Evolutionary conservation across 2,888 invertebrate species (phyloP).

Genomic region (Ophioninae sp.): DNA sequence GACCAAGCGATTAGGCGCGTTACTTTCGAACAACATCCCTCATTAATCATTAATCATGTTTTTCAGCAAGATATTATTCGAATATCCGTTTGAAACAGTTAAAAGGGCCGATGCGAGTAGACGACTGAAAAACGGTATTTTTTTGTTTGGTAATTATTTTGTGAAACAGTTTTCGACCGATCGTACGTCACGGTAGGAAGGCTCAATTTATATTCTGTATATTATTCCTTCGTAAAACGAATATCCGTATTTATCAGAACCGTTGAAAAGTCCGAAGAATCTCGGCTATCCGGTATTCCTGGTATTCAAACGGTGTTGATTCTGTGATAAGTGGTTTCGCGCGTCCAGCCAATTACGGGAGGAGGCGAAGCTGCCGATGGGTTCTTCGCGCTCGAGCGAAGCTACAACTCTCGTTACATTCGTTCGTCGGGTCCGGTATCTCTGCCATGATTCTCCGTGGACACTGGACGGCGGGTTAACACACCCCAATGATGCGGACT

Average conservation of each 20-base stretch:
- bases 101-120: not conserved
- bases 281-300: not conserved
- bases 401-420: constrained; percentile 79
- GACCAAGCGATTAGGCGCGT: not conserved
- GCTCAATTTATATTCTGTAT: not conserved
- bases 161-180: no score
- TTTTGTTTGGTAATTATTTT: no score
- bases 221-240: not conserved
- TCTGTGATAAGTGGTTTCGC: constrained; percentile 58
- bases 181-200: no score
- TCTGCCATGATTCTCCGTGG: constrained; percentile 41
- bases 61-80: not conserved
- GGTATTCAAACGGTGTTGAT: constrained; percentile 52
- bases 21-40: not conserved
- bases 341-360: constrained; percentile 56
- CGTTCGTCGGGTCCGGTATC: constrained; percentile 70
- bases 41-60: not conserved
- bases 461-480: constrained; percentile 69
- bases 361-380: constrained; percentile 73
- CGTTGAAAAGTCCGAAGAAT: not conserved
- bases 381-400: constrained; percentile 65
- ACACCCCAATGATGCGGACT: constrained; percentile 62
- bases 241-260: not conserved
- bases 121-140: no score
- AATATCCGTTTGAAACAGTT: not conserved